Evolutionary conservation across 2,797 vertebrate genomes (phyloP), one percentile per base, ranked within the genome.

Genomic region (Betta splendens): DNA sequence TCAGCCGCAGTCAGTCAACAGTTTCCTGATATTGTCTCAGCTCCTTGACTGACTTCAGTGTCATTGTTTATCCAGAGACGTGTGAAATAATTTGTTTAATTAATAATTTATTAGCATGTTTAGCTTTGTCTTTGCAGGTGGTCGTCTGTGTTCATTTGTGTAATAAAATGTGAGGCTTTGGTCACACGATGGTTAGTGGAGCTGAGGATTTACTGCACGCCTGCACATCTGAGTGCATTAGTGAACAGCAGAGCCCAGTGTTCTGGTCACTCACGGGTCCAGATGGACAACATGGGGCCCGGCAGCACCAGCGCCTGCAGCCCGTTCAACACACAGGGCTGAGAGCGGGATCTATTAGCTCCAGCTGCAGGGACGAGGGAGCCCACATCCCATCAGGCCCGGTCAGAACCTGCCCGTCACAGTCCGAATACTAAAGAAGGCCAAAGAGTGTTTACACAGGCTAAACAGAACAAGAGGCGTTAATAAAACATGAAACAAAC

Each of bases 11-110:
- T 22, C 22, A 36, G 63, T 28, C 23, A 51, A 62, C 47, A 18
- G 18, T 43, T 53, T 79, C 65, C 72, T 60, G 65, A 67, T 64
- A 40, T 65, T 75, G 54, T 70, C 54, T 58, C 8, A 37, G 35
- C 16, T 56, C 10, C 21, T 43, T 21, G 46, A 62, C 45, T 58
- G 69, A 64, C 45, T 51, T 2, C 2, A 20, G n/a, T n/a, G n/a
- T n/a, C n/a, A n/a, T n/a, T n/a, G n/a, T n/a, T n/a, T n/a, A n/a
- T n/a, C n/a, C n/a, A n/a, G n/a, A n/a, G n/a, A n/a, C n/a, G 25
- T 26, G 25, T 26, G 25, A 8, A 26, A 26, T n/a, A n/a, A n/a
- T n/a, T n/a, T n/a, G n/a, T n/a, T n/a, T n/a, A n/a, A n/a, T n/a
- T n/a, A n/a, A n/a, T n/a, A n/a, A n/a, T n/a, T n/a, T n/a, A n/a